These are phyloP conservation scores for Corythucha ciliata DNA, from an alignment of 2,888 invertebrate species.

Conservation along the genomic window DNA sequence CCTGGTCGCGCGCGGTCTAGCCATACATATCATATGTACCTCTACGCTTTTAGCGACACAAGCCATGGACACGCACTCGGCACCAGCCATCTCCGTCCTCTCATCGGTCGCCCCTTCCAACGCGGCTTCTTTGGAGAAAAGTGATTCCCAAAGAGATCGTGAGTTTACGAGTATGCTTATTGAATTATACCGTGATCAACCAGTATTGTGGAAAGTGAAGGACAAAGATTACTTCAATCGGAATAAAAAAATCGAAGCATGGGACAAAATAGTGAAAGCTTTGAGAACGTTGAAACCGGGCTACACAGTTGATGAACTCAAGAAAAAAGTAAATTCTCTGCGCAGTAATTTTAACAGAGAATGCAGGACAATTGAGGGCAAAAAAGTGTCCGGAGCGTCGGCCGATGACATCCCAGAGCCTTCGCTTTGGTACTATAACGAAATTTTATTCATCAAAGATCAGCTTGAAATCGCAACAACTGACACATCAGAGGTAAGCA, in stretches of 20 bases:
- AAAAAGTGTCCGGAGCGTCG: slow-evolving; percentile 10
- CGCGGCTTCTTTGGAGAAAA: not conserved
- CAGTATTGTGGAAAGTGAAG: slow-evolving; percentile 18
- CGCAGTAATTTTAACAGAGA: slow-evolving; percentile 16
- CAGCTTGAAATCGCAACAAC: slow-evolving; percentile 11
- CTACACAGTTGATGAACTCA: slow-evolving; percentile 12
- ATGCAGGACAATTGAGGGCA: slow-evolving; percentile 7
- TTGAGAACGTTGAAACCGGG: slow-evolving; percentile 13
- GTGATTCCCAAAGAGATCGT: slow-evolving; percentile 2
- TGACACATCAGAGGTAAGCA: slow-evolving; percentile 15
- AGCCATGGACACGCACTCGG: slow-evolving; percentile 14
- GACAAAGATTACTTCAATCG: slow-evolving; percentile 15
- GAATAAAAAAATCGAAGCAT: slow-evolving; percentile 10
- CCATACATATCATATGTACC: too few species aligned
- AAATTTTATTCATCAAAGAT: slow-evolving; percentile 16
- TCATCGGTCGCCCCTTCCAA: not conserved
- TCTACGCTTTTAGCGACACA: too few species aligned
- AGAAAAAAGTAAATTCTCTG: slow-evolving; percentile 14
- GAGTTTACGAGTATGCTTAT: slow-evolving; percentile 14
- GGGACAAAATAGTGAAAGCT: slow-evolving; percentile 7
- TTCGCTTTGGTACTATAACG: slow-evolving; percentile 15
- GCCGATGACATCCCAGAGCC: slow-evolving; percentile 17
- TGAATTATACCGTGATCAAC: slow-evolving; percentile 9
- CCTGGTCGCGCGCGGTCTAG: too few species aligned
- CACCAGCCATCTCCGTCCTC: slow-evolving; percentile 1